Percentiles rank a stretch among this genome's conserved stretches.
These are phyloP conservation scores for Florisuga fusca DNA, from an alignment of 2,797 vertebrate species.

Conservation along the genomic window DNA sequence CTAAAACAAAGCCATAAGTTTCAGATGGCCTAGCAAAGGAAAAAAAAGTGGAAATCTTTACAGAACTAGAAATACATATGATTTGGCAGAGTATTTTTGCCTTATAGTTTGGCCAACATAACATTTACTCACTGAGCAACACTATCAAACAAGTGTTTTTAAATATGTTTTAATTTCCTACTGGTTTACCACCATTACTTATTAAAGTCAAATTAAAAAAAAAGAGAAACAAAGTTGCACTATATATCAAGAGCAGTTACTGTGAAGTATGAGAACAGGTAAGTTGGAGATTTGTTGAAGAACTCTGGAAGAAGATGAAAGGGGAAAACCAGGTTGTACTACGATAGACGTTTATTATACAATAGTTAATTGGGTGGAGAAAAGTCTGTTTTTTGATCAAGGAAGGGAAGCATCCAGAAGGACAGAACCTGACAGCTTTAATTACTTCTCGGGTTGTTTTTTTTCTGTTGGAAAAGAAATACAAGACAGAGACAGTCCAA, in stretches of 20 bases:
- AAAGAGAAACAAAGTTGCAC: background rate
- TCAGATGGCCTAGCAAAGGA: background rate
- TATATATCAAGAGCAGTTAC: background rate
- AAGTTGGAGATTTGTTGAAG: constrained; percentile 15
- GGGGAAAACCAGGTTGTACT: background rate
- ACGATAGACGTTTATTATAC: constrained; percentile 50
- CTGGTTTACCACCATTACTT: background rate
- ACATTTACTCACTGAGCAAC: background rate
- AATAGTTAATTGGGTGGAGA: constrained; percentile 1
- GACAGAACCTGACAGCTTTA: constrained; percentile 36
- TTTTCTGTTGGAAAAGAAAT: constrained; percentile 47
- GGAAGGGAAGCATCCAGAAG: constrained; percentile 8
- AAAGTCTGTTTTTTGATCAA: constrained; percentile 54
- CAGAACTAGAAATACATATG: background rate
- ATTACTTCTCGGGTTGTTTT: constrained; percentile 50
- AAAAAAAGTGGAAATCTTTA: background rate
- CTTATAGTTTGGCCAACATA: background rate
- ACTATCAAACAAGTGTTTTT: background rate
- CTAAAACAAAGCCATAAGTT: background rate
- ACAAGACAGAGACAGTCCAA: constrained; percentile 62
- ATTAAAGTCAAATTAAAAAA: background rate
- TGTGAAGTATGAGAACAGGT: background rate
- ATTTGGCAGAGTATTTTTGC: background rate
- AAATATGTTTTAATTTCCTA: background rate
- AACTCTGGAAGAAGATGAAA: constrained; percentile 53